Percentiles rank a stretch among this genome's conserved stretches.
These are phyloP conservation scores for Bombyx mori DNA, from an alignment of 1,140 invertebrate species.

Conservation along the genomic window ASM3026992v2 NC_085112.1:10019501-10020000, in stretches of 20 bases:
- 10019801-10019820: slow-evolving; percentile 42
- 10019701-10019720: too few relatives aligned
- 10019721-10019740: too few relatives aligned
- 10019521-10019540: slow-evolving; percentile 20
- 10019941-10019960: slow-evolving; percentile 53
- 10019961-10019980: slow-evolving; percentile 53
- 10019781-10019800: slow-evolving; percentile 54
- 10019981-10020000: slow-evolving; percentile 59
- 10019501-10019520: neutral
- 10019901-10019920: slow-evolving; percentile 26
- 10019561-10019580: slow-evolving; percentile 35
- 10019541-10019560: slow-evolving; percentile 38
- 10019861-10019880: slow-evolving; percentile 17
- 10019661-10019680: too few relatives aligned
- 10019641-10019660: neutral
- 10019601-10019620: neutral
- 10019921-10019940: slow-evolving; percentile 44
- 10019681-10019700: too few relatives aligned
- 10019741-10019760: slow-evolving; percentile 10
- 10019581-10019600: slow-evolving; percentile 7
- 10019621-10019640: neutral
- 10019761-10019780: slow-evolving; percentile 35
- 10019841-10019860: slow-evolving; percentile 30
- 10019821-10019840: slow-evolving; percentile 29
- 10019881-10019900: slow-evolving; percentile 23